A percentile compares a stretch with the other conserved stretches of the same genome.
These are phyloP conservation scores for Melanerpes aurifrons DNA, from an alignment of 2,113 vertebrate species.

Conservation along the genomic window DNA sequence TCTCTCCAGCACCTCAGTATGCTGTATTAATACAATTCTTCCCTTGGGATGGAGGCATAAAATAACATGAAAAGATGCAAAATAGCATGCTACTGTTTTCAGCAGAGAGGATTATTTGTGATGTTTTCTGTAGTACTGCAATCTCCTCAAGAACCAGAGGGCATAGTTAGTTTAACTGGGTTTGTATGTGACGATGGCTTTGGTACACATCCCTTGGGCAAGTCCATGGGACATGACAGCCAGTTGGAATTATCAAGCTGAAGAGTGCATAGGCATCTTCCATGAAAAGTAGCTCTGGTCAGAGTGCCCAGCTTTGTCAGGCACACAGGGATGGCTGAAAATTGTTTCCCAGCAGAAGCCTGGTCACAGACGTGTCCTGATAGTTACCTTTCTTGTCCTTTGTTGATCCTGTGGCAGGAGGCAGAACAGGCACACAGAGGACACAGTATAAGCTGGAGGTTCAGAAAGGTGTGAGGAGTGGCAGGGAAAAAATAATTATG, in stretches of 20 bases:
- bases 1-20: not conserved
- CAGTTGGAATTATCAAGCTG: not conserved
- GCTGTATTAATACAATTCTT: conserved; percentile 4
- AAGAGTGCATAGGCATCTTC: not conserved
- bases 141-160: not conserved
- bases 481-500: not conserved
- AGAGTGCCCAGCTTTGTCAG: not conserved
- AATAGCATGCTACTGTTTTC: not conserved
- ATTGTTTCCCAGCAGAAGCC: not conserved
- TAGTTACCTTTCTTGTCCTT: not conserved
- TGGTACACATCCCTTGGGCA: not conserved
- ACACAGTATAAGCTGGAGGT: not conserved
- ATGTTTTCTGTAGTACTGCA: not conserved
- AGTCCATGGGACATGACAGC: not conserved
- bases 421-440: not conserved
- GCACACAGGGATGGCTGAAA: not conserved
- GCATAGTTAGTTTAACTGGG: not conserved
- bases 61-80: not conserved
- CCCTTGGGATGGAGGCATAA: not conserved
- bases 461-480: not conserved
- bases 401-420: not conserved
- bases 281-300: not conserved
- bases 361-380: not conserved
- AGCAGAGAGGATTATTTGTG: not conserved
- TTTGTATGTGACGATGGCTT: not conserved